Evolutionary conservation across 1,140 invertebrate species (phyloP).

Genomic region (Helicoverpa armigera): DNA sequence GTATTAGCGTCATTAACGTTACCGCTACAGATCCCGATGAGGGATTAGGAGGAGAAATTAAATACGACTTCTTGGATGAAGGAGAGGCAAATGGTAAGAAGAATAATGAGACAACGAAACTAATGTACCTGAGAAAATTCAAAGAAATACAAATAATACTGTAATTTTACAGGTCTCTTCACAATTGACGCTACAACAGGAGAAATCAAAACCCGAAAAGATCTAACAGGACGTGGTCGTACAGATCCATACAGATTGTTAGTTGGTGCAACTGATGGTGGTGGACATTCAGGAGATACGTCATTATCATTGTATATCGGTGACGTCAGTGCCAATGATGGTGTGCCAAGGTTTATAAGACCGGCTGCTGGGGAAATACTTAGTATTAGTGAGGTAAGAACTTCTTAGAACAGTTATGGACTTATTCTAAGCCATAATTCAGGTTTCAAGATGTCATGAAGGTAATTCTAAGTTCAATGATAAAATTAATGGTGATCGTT

Average conservation of each 20-base stretch:
- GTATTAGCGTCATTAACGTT: slow-evolving; percentile 90
- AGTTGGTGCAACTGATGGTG: slow-evolving; percentile 91
- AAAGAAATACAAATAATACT: not conserved
- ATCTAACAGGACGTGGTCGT: slow-evolving; percentile 92
- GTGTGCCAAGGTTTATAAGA: slow-evolving; percentile 91
- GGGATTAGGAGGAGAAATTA: slow-evolving; percentile 89
- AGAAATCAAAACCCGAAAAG: slow-evolving; percentile 88
- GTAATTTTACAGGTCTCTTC: slow-evolving; percentile 87
- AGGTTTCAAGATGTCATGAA: no score
- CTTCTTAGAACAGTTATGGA: not conserved
- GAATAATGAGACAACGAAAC: not conserved
- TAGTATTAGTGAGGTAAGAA: slow-evolving; percentile 89
- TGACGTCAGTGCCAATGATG: slow-evolving; percentile 94
- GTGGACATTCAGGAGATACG: slow-evolving; percentile 89
- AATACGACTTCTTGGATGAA: slow-evolving; percentile 91
- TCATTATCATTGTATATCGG: slow-evolving; percentile 91
- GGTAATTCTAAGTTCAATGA: no score
- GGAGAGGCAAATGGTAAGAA: slow-evolving; percentile 90
- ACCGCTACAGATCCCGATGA: slow-evolving; percentile 93
- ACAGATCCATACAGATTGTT: slow-evolving; percentile 91
- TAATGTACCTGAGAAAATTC: not conserved
- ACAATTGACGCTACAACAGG: slow-evolving; percentile 90
- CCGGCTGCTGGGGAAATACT: slow-evolving; percentile 91
- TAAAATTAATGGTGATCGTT: not conserved
- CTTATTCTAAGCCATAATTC: no score